Evolutionary conservation across 2,888 invertebrate genomes (phyloP), one percentile per base, ranked within the genome.

Genomic region (Dendrolimus pini): DNA sequence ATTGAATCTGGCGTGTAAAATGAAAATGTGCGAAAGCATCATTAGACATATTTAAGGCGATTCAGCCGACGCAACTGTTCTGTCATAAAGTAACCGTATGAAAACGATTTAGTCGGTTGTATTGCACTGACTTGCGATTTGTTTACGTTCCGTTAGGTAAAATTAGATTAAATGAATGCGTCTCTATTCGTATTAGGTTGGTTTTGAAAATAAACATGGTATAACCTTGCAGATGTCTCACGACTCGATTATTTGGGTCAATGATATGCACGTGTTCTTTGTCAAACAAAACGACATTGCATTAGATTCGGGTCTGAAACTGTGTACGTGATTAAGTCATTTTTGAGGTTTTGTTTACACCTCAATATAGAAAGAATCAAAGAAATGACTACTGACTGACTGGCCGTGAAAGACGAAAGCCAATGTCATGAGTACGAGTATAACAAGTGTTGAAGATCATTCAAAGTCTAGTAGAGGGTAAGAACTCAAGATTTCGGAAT

Each of bases 61-160:
- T 61, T 61, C 63, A 70, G 59, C 70, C 75, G 76, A 80, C 75
- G 72, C 76, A 80, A 76, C 73, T 77, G 76, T 72, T 70, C 70
- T 76, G 78, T 77, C 78, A 75, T 81, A 77, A 77, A 78, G 72
- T 71, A 75, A 77, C 76, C 80, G 81, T 75, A 70, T 81, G 78
- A 77, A 74, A 78, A 78, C 73, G 72, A 77, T 79, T 47, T 75
- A 66, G 74, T 77, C 73, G 72, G 71, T 70, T 71, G 70, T 67
- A 68, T 71, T 78, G 80, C 77, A 74, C 77, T 80, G 78, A 72
- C 77, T 78, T 77, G 78, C 72, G 74, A 80, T 87, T 89, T 90
- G 89, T 90, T 90, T 89, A 89, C 86, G 80, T 87, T 88, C 77
- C 79, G 81, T 78, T 80, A 80, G 82, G 75, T 87, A 87, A 83